Conservation (phyloP, 1,140 invertebrate genomes). For the Lucilia sericata region DNA sequence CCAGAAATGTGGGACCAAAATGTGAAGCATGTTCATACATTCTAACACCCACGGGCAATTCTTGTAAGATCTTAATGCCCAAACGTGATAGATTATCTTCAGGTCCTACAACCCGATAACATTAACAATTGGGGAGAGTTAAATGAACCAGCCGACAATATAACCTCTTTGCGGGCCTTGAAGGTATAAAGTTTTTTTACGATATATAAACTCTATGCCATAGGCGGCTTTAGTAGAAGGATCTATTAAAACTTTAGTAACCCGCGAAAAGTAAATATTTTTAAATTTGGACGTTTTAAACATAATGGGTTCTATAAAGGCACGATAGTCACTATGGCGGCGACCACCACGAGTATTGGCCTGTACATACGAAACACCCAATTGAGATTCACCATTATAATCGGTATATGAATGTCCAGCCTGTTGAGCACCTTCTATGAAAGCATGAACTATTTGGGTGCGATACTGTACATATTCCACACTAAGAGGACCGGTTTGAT, state of each 20-base stretch:
- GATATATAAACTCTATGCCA: slow-evolving; percentile 74
- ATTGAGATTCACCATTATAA: slow-evolving; percentile 73
- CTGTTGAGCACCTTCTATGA: slow-evolving; percentile 73
- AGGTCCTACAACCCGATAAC: slow-evolving; percentile 84
- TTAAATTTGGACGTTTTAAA: slow-evolving; percentile 75
- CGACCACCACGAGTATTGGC: slow-evolving; percentile 72
- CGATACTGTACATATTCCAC: slow-evolving; percentile 70
- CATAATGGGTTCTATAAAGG: slow-evolving; percentile 71
- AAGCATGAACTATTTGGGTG: slow-evolving; percentile 71
- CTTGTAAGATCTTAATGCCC: slow-evolving; percentile 75
- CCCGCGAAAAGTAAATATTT: slow-evolving; percentile 72
- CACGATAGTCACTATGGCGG: slow-evolving; percentile 71
- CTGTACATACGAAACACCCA: slow-evolving; percentile 74
- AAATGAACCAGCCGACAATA: slow-evolving; percentile 80
- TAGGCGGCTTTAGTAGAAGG: slow-evolving; percentile 71
- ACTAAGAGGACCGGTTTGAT: slow-evolving; percentile 68
- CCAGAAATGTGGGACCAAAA: slow-evolving; percentile 73
- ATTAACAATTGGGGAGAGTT: slow-evolving; percentile 85
- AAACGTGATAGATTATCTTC: slow-evolving; percentile 74
- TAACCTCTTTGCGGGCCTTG: slow-evolving; percentile 76
- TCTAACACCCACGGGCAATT: slow-evolving; percentile 77
- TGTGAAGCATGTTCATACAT: slow-evolving; percentile 82
- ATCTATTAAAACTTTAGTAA: slow-evolving; percentile 75
- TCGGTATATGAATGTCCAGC: slow-evolving; percentile 70
- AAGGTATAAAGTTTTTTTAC: slow-evolving; percentile 68